Conservation (phyloP, 1,140 invertebrate genomes). For the Drosophila triauraria region DNA sequence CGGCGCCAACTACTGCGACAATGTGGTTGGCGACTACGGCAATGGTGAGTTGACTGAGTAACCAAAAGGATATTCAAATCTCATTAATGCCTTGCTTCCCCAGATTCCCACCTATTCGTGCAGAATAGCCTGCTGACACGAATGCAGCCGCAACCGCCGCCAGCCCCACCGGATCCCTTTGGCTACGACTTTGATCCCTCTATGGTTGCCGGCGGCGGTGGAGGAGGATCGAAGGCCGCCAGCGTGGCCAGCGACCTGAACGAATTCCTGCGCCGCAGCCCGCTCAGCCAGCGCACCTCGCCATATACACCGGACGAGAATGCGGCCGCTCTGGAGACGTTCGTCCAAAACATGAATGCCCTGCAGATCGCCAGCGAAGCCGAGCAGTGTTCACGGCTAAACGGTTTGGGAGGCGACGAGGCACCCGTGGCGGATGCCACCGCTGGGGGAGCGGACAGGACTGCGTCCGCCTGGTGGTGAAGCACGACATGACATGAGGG, state of each 20-base stretch:
- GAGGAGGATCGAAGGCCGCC: conserved; percentile 54
- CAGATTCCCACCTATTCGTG: conserved; percentile 73
- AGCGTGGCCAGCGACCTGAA: conserved; percentile 74
- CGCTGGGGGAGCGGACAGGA: conserved; percentile 55
- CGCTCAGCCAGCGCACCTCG: conserved; percentile 76
- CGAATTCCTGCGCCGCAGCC: conserved; percentile 74
- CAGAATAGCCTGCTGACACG: conserved; percentile 67
- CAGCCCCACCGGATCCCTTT: conserved; percentile 63
- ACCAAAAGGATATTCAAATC: not conserved
- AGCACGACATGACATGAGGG: conserved; percentile 56
- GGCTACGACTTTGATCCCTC: conserved; percentile 72
- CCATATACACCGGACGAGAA: conserved; percentile 77
- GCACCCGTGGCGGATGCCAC: conserved; percentile 52
- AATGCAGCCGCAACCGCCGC: conserved; percentile 56
- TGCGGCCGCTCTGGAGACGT: conserved; percentile 72
- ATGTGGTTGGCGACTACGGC: conserved; percentile 63
- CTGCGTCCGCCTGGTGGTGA: conserved; percentile 69
- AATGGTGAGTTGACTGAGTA: conserved; percentile 55
- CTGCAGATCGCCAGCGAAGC: conserved; percentile 72
- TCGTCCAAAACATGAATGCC: conserved; percentile 81
- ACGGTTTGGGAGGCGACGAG: conserved; percentile 57
- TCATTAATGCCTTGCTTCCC: not conserved
- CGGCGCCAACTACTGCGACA: conserved; percentile 63
- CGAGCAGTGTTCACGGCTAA: conserved; percentile 74
- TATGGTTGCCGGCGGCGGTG: conserved; percentile 18